Conservation (phyloP, 2,888 invertebrate species). For the Altica lythri region DNA sequence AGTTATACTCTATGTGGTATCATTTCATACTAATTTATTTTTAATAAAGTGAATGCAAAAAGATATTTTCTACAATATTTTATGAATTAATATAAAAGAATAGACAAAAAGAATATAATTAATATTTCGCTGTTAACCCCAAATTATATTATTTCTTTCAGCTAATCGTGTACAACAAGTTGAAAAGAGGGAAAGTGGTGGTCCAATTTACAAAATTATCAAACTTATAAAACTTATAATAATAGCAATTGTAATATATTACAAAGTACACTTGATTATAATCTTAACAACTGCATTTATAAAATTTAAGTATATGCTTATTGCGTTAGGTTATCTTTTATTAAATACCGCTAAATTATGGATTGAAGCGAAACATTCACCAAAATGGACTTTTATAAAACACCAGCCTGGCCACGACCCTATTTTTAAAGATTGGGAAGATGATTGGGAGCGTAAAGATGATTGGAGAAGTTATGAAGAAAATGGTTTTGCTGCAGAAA, state of each 20-base stretch:
- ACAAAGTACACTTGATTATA: constrained; percentile 71
- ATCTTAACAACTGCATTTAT: constrained; percentile 74
- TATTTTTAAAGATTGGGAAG: constrained; percentile 69
- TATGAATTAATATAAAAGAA: no score
- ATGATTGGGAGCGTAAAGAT: constrained; percentile 55
- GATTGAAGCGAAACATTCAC: constrained; percentile 74
- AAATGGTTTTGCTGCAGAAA: background rate
- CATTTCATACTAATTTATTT: no score
- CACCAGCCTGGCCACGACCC: no score
- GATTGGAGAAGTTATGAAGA: constrained; percentile 27
- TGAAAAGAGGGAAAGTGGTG: no score
- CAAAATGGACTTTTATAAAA: no score
- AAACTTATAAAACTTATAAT: constrained; percentile 70
- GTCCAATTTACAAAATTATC: constrained; percentile 70
- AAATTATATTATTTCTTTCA: no score
- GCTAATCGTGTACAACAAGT: no score
- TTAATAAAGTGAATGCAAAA: no score
- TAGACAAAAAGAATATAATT: no score
- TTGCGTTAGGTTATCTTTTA: constrained; percentile 70
- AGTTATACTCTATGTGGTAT: no score
- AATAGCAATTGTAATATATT: constrained; percentile 70
- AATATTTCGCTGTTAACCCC: no score
- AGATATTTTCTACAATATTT: no score
- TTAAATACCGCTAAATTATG: constrained; percentile 75
- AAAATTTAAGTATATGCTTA: constrained; percentile 76